phyloP scores from a whole-genome alignment of 2,797 vertebrate species.

The Dipus sagitta region DNA sequence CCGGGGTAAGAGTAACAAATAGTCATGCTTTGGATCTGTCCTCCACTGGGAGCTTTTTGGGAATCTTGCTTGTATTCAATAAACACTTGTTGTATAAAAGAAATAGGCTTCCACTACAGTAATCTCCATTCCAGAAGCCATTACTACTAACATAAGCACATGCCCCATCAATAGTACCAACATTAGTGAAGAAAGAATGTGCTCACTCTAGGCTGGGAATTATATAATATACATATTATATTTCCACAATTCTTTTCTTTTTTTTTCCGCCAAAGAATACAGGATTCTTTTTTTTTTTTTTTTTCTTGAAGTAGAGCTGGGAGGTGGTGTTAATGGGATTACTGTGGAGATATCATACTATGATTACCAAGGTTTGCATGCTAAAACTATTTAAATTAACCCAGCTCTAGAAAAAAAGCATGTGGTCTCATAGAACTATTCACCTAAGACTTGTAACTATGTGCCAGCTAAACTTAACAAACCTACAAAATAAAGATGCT shows the following conservation, averaged over 20 bases:
- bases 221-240: background rate
- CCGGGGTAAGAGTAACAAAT: slow-evolving; percentile 6
- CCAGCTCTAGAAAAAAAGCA: slow-evolving; percentile 10
- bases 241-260: background rate
- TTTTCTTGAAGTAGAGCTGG: background rate
- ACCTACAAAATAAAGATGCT: background rate
- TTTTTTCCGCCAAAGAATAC: background rate
- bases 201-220: background rate
- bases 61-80: background rate
- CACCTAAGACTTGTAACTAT: background rate
- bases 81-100: slow-evolving; percentile 39
- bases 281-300: background rate
- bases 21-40: slow-evolving; percentile 24
- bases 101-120: background rate
- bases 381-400: background rate
- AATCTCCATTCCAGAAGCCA: background rate
- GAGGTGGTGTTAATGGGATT: background rate
- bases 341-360: background rate
- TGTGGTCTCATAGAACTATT: background rate
- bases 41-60: background rate
- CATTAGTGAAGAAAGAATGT: slow-evolving; percentile 15
- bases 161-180: background rate
- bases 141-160: background rate
- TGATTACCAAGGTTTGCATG: background rate
- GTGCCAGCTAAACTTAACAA: background rate